Evolutionary conservation across 2,113 vertebrate species (phyloP).

Genomic region (Rousettus leschenaultii): DNA sequence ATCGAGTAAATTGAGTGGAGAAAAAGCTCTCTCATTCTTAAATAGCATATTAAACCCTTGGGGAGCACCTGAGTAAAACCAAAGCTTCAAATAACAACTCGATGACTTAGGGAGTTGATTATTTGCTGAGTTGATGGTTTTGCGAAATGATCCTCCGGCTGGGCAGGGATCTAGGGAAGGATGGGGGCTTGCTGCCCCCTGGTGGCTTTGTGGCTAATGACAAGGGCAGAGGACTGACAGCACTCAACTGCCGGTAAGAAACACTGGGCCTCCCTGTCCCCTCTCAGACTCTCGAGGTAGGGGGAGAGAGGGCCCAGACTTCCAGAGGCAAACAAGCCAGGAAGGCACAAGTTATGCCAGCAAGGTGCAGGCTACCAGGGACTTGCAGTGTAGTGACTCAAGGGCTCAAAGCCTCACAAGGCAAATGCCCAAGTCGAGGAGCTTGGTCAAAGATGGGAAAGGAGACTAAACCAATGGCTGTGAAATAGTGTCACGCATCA

Average conservation of each 20-base stretch:
- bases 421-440: background rate
- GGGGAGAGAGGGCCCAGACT: background rate
- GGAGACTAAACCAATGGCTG: background rate
- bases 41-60: background rate
- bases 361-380: background rate
- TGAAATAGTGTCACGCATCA: fast-evolving
- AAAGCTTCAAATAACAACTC: background rate
- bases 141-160: background rate
- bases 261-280: background rate
- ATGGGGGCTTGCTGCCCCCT: background rate
- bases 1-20: no score
- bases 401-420: background rate
- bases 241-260: fast-evolving
- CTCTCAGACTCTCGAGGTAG: background rate
- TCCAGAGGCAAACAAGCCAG: background rate
- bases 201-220: background rate
- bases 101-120: background rate
- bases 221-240: background rate
- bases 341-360: background rate
- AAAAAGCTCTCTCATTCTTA: background rate
- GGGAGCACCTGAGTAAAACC: background rate
- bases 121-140: background rate
- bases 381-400: background rate
- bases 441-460: background rate
- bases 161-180: background rate